Conservation (phyloP, 2,888 invertebrate species). For the Dendrolimus pini region DNA sequence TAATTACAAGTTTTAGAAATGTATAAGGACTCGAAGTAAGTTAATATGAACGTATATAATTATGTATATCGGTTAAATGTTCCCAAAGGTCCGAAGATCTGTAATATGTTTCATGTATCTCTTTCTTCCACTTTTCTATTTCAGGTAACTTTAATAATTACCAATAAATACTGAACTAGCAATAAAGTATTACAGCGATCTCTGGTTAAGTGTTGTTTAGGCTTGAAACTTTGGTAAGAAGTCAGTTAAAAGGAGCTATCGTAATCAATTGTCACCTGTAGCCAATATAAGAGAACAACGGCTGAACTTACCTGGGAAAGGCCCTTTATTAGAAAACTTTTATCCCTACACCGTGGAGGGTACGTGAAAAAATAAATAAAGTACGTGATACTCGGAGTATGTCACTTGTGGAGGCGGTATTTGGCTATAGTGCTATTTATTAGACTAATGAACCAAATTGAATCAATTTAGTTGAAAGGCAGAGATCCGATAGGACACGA, state of each 20-base stretch:
- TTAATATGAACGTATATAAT: too few relatives aligned
- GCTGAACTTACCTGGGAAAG: constrained; percentile 55
- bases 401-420: not conserved
- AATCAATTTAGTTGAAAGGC: too few relatives aligned
- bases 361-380: constrained; percentile 62
- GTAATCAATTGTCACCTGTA: constrained; percentile 72
- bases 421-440: too few relatives aligned
- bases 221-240: constrained; percentile 37
- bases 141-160: not conserved
- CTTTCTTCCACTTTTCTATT: too few relatives aligned
- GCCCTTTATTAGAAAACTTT: constrained; percentile 74
- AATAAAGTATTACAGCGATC: constrained; percentile 15
- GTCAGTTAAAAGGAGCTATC: constrained; percentile 64
- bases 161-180: not conserved
- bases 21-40: too few relatives aligned
- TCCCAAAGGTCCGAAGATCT: too few relatives aligned
- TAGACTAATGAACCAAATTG: too few relatives aligned
- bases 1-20: too few relatives aligned
- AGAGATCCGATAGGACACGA: too few relatives aligned
- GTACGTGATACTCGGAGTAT: constrained; percentile 45
- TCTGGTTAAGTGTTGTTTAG: constrained; percentile 24
- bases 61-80: too few relatives aligned
- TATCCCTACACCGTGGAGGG: constrained; percentile 40
- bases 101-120: too few relatives aligned
- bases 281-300: constrained; percentile 60